Evolutionary conservation across 2,797 vertebrate genomes (phyloP), one percentile per base, ranked within the genome.

Genomic region (Aulostomus chinensis): DNA sequence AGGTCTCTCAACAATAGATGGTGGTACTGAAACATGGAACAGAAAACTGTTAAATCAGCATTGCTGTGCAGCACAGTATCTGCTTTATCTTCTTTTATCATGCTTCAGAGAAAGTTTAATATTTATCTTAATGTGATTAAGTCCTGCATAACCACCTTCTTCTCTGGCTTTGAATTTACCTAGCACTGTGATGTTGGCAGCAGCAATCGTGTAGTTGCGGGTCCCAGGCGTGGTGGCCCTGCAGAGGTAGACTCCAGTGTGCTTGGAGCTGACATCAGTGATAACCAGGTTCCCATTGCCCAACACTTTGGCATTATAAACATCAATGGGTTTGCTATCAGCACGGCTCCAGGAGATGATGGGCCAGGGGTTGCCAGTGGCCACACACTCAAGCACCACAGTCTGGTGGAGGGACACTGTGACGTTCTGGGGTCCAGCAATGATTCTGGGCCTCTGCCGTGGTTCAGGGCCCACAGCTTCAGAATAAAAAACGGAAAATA

Each of bases 281-380:
- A 99, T 95, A 73, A 98, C 80, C 57, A 99, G 92, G 70, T 99
- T 99, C 25, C 97, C 97, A 1, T 88, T 96, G 8, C 97, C 97
- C 37, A 98, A 88, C 3, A 99, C 95, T 17, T 93, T 94, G 2
- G 96, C 94, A 14, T 94, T 95, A 80, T 96, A 99, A 43, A 98
- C 95, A 0, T 98, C 97, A 2, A 99, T 98, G 72, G 97, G 92
- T 80, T 93, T 95, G 35, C 95, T 94, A 83, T 99, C 97, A 65
- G 70, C 90, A 5, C 92, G 93, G 76, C 96, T 99, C 97, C 97
- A 99, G 45, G 97, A 99, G 80, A 99, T 92, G 70, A 99, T 93
- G 24, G 97, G 97, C 52, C 90, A 92, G 33, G 97, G 97, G 61
- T 93, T 94, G 33, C 97, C 97, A 4, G 91, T 94, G 62, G 97